These are phyloP conservation scores for Drosophila kokeensis DNA, from an alignment of 2,888 invertebrate genomes.

Conservation along the genomic window DNA sequence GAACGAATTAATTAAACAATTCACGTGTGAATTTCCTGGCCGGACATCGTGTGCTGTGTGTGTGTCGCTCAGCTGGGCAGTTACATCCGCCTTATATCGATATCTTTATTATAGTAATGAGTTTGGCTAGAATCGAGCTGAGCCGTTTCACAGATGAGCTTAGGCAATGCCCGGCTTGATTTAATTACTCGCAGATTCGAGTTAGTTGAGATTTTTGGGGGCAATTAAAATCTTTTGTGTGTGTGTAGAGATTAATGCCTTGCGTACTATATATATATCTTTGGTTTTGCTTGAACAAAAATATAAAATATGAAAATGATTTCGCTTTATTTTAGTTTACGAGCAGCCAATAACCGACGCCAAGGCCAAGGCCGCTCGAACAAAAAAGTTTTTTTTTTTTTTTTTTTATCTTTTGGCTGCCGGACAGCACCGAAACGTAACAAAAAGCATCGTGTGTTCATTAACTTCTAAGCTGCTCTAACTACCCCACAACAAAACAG, in stretches of 20 bases:
- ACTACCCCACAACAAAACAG: slow-evolving; percentile 54
- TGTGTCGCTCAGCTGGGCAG: slow-evolving; percentile 16
- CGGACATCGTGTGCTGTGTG: slow-evolving; percentile 42
- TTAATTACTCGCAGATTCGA: slow-evolving; percentile 7
- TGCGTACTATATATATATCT: slow-evolving; percentile 30
- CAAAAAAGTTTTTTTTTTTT: slow-evolving; percentile 15
- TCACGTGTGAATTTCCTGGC: slow-evolving; percentile 83
- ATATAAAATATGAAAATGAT: slow-evolving; percentile 33
- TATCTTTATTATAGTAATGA: slow-evolving; percentile 35
- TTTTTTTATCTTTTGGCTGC: slow-evolving; percentile 10
- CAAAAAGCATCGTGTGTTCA: slow-evolving; percentile 58
- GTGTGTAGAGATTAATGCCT: slow-evolving; percentile 12
- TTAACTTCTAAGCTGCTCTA: slow-evolving; percentile 75
- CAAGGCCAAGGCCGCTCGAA: slow-evolving; percentile 76
- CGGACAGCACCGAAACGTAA: slow-evolving; percentile 32
- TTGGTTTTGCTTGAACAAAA: slow-evolving; percentile 16
- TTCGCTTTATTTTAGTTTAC: slow-evolving; percentile 77
- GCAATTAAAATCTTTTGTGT: slow-evolving; percentile 4
- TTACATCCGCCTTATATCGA: slow-evolving; percentile 52
- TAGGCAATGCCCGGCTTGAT: neutral
- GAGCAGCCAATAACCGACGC: slow-evolving; percentile 77
- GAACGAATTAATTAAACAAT: slow-evolving; percentile 78
- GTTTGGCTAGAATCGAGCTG: neutral
- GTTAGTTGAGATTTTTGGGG: neutral
- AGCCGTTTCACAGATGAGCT: slow-evolving; percentile 4